These are phyloP conservation scores for Amphiura filiformis DNA, from an alignment of 35 echinoderm and acorn worm genomes.

Conservation along the genomic window DNA sequence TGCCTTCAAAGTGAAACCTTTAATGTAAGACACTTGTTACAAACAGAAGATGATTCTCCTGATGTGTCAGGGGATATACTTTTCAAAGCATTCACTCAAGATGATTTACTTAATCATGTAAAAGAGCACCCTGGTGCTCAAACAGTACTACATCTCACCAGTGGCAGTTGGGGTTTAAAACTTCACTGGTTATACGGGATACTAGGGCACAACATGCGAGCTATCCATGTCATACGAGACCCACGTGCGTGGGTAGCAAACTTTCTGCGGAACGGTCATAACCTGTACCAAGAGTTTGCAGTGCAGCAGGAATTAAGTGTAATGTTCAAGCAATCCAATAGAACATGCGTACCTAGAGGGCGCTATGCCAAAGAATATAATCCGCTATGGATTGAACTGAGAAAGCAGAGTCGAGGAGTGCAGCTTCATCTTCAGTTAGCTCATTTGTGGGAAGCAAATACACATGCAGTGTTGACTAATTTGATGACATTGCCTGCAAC, in stretches of 20 bases:
- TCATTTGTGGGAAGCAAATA: slow-evolving; percentile 71
- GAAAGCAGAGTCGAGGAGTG: slow-evolving; percentile 18
- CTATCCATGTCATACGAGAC: slow-evolving; percentile 77
- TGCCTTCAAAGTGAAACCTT: too few species aligned
- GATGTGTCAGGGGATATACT: slow-evolving; percentile 41
- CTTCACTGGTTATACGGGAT: slow-evolving; percentile 68
- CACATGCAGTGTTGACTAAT: slow-evolving; percentile 47
- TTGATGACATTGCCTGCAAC: neutral
- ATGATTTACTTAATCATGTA: slow-evolving; percentile 30
- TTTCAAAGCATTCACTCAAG: slow-evolving; percentile 72
- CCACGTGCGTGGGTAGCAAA: slow-evolving; percentile 80
- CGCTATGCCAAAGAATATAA: slow-evolving; percentile 65
- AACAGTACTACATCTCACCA: slow-evolving; percentile 59
- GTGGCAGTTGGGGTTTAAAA: slow-evolving; percentile 90
- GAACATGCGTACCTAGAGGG: slow-evolving; percentile 49
- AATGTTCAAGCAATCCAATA: slow-evolving; percentile 43
- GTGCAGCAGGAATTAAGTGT: slow-evolving; percentile 48
- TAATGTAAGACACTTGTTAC: slow-evolving; percentile 16
- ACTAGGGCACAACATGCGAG: slow-evolving; percentile 52
- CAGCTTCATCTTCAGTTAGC: slow-evolving; percentile 61
- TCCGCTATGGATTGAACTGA: too few species aligned
- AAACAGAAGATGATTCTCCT: neutral
- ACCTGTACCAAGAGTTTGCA: slow-evolving; percentile 38
- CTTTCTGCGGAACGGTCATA: slow-evolving; percentile 48
- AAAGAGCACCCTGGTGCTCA: slow-evolving; percentile 53